These are phyloP conservation scores for Drosophila carrolli DNA, from an alignment of 1,140 invertebrate genomes.

Conservation along the genomic window DNA sequence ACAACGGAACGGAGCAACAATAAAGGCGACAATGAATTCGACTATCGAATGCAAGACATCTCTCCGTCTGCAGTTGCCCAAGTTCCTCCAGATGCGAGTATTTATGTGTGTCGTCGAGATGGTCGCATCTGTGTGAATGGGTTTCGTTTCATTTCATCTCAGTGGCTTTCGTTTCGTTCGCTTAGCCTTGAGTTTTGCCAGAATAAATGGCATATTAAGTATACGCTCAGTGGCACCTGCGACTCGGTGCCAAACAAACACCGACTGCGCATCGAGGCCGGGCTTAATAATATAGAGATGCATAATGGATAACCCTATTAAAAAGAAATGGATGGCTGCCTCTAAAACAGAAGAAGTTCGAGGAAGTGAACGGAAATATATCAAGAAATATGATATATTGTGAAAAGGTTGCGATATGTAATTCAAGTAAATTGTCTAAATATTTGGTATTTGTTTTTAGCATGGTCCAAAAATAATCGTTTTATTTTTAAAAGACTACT, in stretches of 20 bases:
- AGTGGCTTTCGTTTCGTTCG: slow-evolving; percentile 43
- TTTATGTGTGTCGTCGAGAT: slow-evolving; percentile 22
- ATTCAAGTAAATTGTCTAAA: neutral
- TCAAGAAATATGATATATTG: slow-evolving; percentile 7
- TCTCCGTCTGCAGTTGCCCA: slow-evolving; percentile 49
- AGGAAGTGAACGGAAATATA: slow-evolving; percentile 1
- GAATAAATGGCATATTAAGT: slow-evolving; percentile 81
- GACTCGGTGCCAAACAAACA: slow-evolving; percentile 38
- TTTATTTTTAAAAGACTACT: too few species aligned
- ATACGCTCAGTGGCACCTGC: slow-evolving; percentile 76
- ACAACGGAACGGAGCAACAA: slow-evolving; percentile 43
- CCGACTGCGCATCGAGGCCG: slow-evolving; percentile 41
- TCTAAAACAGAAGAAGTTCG: slow-evolving; percentile 1
- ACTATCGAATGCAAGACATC: slow-evolving; percentile 65
- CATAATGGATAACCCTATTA: slow-evolving; percentile 43
- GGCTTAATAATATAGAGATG: slow-evolving; percentile 22
- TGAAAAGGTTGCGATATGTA: neutral
- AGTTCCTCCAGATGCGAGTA: slow-evolving; percentile 38
- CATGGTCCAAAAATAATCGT: too few species aligned
- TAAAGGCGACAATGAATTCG: slow-evolving; percentile 57
- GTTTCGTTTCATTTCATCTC: slow-evolving; percentile 54
- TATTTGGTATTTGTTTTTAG: neutral
- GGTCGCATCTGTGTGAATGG: slow-evolving; percentile 57
- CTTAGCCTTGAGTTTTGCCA: slow-evolving; percentile 59
- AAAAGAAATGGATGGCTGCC: slow-evolving; percentile 28